Conservation (phyloP, 2,888 invertebrate species). For the Sinelater perroti region DNA sequence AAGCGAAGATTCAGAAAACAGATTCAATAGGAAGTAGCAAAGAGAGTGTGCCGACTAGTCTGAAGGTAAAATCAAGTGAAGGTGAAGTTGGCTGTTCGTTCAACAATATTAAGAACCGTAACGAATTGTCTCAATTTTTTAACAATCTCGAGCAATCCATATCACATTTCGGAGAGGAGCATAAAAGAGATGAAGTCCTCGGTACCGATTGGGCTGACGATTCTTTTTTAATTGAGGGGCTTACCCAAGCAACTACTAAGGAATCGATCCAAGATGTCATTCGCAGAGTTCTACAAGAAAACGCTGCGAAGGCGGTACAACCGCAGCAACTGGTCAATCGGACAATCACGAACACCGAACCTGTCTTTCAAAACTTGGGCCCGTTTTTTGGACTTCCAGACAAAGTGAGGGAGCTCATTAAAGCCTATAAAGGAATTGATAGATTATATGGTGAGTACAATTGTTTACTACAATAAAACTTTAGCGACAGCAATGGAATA, state of each 20-base stretch:
- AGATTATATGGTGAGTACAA: conserved; percentile 79
- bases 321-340: conserved; percentile 37
- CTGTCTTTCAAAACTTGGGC: conserved; percentile 52
- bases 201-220: conserved; percentile 37
- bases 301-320: conserved; percentile 48
- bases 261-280: conserved; percentile 46
- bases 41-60: not conserved
- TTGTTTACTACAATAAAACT: no score
- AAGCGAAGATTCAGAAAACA: not conserved
- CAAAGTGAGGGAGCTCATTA: conserved; percentile 74
- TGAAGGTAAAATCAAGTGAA: conserved; percentile 16
- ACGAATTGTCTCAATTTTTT: conserved; percentile 60
- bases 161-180: conserved; percentile 55
- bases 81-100: conserved; percentile 38
- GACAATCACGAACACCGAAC: conserved; percentile 28
- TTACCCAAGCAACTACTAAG: conserved; percentile 23
- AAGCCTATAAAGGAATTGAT: conserved; percentile 79
- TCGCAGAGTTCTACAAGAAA: conserved; percentile 52
- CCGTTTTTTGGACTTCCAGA: conserved; percentile 83
- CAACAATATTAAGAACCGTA: conserved; percentile 54
- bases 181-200: not conserved
- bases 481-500: no score
- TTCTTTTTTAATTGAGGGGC: conserved; percentile 35
- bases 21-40: no score
- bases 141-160: conserved; percentile 65